Base-by-base conservation (phyloP, 2,113 vertebrate genomes). In the Carassius auratus region DNA sequence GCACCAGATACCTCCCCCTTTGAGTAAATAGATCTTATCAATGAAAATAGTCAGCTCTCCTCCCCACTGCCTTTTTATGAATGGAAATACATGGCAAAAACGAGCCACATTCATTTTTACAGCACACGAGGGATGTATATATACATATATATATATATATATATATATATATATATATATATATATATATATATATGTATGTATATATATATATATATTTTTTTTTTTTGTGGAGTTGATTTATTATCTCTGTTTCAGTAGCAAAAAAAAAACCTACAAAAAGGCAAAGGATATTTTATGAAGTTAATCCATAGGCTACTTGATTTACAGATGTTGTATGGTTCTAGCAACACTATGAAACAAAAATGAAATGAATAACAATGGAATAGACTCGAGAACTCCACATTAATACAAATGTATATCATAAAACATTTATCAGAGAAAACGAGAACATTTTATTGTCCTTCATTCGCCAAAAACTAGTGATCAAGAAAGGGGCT, bases 11-110 rank as follows among this genome's bases (percentile, higher is more conserved):
- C 89, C 87, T 77, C 86, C 71, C 66, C 84, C 85, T 77, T 66
- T 21, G 45, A 45, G 87, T 88, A 90, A 90, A 91, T 88, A 91
- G 89, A 91, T 89, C 85, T 90, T 90, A 90, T 91, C 88, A 88
- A 89, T 88, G 89, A 86, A 91, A 84, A 84, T 38, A 86, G 80
- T 79, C 23, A 84, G 64, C 68, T 69, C 83, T 77, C 79, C 85
- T 55, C 45, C 68, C 48, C 48, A 71, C 9, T 36, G 62, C 36
- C 52, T 83, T 85, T 90, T 91, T 90, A 88, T 90, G 86, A 91
- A 91, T 90, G 91, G 78, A 89, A 78, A 79, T 84, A 86, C 87
- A 81, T 84, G 86, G 73, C 87, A 89, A 89, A 84, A 90, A 38
- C 52, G 33, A 59, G 81, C 13, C 55, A 52, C 76, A 64, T 86